Percentiles rank a stretch among this genome's conserved stretches.
Conservation (phyloP, 2,888 invertebrate genomes). For the Lepeophtheirus nordmannii region DNA sequence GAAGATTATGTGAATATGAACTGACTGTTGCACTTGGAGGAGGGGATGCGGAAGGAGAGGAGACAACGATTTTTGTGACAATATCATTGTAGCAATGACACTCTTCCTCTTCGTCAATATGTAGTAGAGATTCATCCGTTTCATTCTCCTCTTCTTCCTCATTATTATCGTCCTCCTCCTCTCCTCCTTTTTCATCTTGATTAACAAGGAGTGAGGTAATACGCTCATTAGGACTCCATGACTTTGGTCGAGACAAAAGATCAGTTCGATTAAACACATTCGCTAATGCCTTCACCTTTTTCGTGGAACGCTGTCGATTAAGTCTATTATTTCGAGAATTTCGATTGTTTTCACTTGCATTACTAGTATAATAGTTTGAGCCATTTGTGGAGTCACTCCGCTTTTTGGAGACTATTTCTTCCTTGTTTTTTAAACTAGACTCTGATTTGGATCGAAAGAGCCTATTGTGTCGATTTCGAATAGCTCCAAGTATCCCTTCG, state of each 20-base stretch:
- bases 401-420: constrained; percentile 12
- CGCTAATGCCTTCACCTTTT: constrained; percentile 33
- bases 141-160: background rate
- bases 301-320: constrained; percentile 29
- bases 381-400: constrained; percentile 28
- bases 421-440: constrained; percentile 30
- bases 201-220: constrained; percentile 43
- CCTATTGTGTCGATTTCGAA: constrained; percentile 76
- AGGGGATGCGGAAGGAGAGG: background rate
- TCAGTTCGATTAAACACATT: constrained; percentile 18
- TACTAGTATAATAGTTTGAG: constrained; percentile 20
- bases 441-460: constrained; percentile 83
- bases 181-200: constrained; percentile 3
- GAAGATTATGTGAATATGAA: background rate
- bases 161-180: background rate
- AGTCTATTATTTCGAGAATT: background rate
- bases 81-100: background rate
- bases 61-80: background rate
- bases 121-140: background rate
- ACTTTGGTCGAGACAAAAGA: constrained; percentile 45
- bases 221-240: constrained; percentile 55
- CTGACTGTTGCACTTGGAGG: background rate
- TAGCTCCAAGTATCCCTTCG: constrained; percentile 72
- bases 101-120: background rate
- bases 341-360: too few species aligned